Evolutionary conservation across 2,888 invertebrate genomes (phyloP).

Genomic region (Brachyptera risi): DNA sequence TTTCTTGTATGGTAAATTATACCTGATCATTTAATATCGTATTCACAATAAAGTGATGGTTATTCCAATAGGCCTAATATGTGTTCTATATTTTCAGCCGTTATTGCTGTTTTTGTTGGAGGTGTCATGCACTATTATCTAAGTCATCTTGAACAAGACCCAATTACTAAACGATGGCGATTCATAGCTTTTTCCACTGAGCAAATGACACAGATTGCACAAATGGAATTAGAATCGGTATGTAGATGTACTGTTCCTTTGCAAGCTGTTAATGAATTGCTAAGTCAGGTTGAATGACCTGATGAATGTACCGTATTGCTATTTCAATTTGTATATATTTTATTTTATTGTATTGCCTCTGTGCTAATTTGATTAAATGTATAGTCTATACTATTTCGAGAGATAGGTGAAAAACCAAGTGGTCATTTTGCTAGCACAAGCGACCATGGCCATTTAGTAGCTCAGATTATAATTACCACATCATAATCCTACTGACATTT

Average conservation of each 20-base stretch:
- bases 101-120: background rate
- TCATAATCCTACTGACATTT: too few species aligned
- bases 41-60: too few species aligned
- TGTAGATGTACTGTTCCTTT: conserved; percentile 3
- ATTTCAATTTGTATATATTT: background rate
- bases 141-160: conserved; percentile 21
- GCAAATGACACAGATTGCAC: conserved; percentile 15
- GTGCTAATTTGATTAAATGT: background rate
- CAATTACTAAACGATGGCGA: conserved; percentile 16
- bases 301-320: background rate
- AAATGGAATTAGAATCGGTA: conserved; percentile 17
- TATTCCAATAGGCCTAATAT: too few species aligned
- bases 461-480: too few species aligned
- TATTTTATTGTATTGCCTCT: background rate
- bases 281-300: too few species aligned
- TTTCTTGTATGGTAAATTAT: too few species aligned
- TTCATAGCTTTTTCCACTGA: conserved; percentile 14
- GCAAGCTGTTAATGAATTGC: background rate
- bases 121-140: conserved; percentile 3
- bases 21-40: too few species aligned
- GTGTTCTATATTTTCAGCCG: conserved; percentile 16
- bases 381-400: conserved; percentile 7
- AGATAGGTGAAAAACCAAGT: too few species aligned
- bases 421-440: too few species aligned
- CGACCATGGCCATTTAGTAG: too few species aligned